Conservation (phyloP, 2,113 vertebrate species). For the Lophotis ruficrista region DNA sequence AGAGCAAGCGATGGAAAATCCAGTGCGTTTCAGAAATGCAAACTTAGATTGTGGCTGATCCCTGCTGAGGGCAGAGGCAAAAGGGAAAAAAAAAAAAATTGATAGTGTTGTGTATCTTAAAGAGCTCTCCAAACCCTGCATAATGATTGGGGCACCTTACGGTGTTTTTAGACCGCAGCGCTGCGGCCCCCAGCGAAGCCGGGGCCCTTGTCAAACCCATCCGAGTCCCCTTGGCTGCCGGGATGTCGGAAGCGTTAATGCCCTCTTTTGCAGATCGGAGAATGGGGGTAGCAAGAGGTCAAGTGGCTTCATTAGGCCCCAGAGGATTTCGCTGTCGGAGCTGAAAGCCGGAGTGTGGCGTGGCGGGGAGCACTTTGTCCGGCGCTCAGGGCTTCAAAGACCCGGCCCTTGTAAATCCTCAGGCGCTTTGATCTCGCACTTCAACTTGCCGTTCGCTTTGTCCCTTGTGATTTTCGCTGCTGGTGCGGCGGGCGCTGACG, state of each 20-base stretch:
- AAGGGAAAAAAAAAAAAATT: neutral
- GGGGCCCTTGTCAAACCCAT: neutral
- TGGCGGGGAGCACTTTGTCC: neutral
- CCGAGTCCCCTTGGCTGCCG: neutral
- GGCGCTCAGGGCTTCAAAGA: fast-evolving
- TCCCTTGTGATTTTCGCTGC: fast-evolving
- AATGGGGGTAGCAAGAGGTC: conserved; percentile 28
- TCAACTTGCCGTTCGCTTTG: neutral
- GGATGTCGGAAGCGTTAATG: neutral
- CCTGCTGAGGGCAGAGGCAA: neutral
- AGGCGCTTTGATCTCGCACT: fast-evolving
- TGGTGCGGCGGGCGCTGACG: fast-evolving
- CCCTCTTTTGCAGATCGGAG: neutral
- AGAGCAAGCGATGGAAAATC: neutral
- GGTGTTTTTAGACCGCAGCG: fast-evolving
- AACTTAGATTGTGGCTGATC: neutral
- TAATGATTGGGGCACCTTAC: fast-evolving
- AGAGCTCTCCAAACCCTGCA: neutral
- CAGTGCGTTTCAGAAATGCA: neutral
- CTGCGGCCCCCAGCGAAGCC: neutral
- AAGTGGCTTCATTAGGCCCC: neutral
- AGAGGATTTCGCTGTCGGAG: neutral
- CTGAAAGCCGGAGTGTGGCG: neutral
- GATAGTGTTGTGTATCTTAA: neutral
- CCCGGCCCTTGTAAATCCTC: neutral